phyloP scores from a whole-genome alignment of 2,113 vertebrate genomes.

The Cheilinus undulatus region DNA sequence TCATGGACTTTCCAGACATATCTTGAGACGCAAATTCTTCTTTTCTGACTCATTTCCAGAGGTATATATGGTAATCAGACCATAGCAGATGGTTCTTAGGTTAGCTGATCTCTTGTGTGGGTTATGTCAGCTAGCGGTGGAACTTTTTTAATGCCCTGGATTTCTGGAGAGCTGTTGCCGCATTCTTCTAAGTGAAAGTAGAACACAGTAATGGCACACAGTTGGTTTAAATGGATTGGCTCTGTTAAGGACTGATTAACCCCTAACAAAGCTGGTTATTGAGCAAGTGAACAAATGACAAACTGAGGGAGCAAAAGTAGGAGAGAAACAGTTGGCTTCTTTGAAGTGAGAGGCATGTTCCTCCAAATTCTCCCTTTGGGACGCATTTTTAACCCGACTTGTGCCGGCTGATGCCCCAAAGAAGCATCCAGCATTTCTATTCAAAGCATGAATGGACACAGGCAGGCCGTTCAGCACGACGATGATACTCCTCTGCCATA shows the following conservation, averaged over 20 bases:
- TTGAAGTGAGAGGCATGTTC: slow-evolving; percentile 11
- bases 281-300: slow-evolving; percentile 49
- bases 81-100: no score
- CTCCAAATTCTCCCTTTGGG: slow-evolving; percentile 29
- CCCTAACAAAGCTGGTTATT: neutral
- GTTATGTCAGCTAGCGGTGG: no score
- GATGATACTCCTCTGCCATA: slow-evolving; percentile 47
- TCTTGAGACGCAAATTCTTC: no score
- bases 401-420: neutral
- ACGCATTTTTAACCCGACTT: slow-evolving; percentile 41
- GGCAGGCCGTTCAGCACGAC: slow-evolving; percentile 7
- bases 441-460: slow-evolving; percentile 35
- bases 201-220: no score
- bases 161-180: no score
- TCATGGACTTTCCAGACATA: no score
- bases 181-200: no score
- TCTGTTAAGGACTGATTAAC: neutral
- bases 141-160: no score
- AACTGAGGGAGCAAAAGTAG: slow-evolving; percentile 2
- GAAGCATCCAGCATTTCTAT: slow-evolving; percentile 30
- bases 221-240: no score
- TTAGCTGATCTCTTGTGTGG: no score
- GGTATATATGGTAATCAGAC: no score
- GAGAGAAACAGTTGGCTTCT: slow-evolving; percentile 5
- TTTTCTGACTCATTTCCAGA: no score